phyloP scores from a whole-genome alignment of 2,797 vertebrate species.

The Enteromius argenteus region DNA sequence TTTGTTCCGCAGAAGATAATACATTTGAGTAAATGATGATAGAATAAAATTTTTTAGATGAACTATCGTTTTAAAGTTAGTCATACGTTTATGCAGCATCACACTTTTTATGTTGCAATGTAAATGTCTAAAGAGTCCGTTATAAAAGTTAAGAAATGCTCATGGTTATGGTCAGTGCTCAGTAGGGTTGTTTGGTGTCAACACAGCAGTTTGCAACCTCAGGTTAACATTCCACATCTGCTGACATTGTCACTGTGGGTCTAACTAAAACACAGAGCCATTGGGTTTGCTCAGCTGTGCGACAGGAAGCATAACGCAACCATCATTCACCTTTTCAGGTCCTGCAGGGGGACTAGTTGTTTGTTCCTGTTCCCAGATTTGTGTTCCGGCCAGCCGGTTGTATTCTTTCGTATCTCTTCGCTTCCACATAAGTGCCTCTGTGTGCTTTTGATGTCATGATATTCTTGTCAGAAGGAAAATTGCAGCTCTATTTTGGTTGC shows the following conservation, averaged over 20 bases:
- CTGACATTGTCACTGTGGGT: neutral
- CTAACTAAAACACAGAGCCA: neutral
- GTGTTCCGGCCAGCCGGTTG: slow-evolving; percentile 33
- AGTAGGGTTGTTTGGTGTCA: slow-evolving; percentile 31
- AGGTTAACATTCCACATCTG: slow-evolving; percentile 25
- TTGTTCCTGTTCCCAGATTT: slow-evolving; percentile 37
- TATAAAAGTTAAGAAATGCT: neutral
- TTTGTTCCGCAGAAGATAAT: neutral
- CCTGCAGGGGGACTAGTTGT: slow-evolving; percentile 20
- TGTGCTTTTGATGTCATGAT: slow-evolving; percentile 42
- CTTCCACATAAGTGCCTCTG: slow-evolving; percentile 6
- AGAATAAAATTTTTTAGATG: neutral
- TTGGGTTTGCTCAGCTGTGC: slow-evolving; percentile 56
- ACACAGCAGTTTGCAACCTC: neutral
- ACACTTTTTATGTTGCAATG: neutral
- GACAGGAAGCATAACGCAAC: slow-evolving; percentile 36
- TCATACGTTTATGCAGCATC: neutral
- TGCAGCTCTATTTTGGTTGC: slow-evolving; percentile 43
- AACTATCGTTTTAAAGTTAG: neutral
- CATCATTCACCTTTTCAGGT: neutral
- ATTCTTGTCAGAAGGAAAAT: slow-evolving; percentile 28
- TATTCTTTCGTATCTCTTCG: neutral
- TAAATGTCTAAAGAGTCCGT: neutral
- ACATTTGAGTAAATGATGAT: neutral
- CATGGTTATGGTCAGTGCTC: neutral